These are phyloP conservation scores for Xestia sexstrigata DNA, from an alignment of 2,888 invertebrate species.

Conservation along the genomic window DNA sequence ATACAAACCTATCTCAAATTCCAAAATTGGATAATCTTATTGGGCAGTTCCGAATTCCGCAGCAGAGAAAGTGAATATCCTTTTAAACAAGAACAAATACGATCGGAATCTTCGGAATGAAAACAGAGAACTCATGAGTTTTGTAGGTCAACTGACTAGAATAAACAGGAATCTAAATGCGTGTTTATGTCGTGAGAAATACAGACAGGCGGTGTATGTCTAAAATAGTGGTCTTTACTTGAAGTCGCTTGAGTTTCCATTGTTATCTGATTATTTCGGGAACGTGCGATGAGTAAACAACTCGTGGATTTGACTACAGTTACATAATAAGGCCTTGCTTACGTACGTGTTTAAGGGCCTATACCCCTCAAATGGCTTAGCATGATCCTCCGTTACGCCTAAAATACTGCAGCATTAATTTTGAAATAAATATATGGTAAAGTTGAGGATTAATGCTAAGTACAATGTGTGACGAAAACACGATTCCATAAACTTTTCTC, in stretches of 20 bases:
- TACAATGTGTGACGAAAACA: no score
- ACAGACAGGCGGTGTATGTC: slow-evolving; percentile 56
- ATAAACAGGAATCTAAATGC: slow-evolving; percentile 65
- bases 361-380: no score
- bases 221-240: slow-evolving; percentile 59
- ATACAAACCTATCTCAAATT: slow-evolving; percentile 11
- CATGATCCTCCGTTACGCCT: no score
- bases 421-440: no score
- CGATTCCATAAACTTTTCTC: no score
- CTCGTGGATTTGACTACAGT: slow-evolving; percentile 37
- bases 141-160: slow-evolving; percentile 65
- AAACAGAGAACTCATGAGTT: slow-evolving; percentile 62
- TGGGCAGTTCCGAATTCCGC: slow-evolving; percentile 39
- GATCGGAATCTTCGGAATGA: slow-evolving; percentile 59
- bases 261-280: slow-evolving; percentile 51
- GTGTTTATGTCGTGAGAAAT: slow-evolving; percentile 64
- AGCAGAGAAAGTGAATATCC: slow-evolving; percentile 49
- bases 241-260: slow-evolving; percentile 41
- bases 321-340: slow-evolving; percentile 47
- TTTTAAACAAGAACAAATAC: slow-evolving; percentile 43
- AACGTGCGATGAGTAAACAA: slow-evolving; percentile 43
- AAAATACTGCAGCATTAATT: no score
- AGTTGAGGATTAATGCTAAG: no score
- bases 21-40: slow-evolving; percentile 12
- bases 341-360: slow-evolving; percentile 17